Conservation (phyloP, 2,797 vertebrate genomes). For the Microcaecilia unicolor region DNA sequence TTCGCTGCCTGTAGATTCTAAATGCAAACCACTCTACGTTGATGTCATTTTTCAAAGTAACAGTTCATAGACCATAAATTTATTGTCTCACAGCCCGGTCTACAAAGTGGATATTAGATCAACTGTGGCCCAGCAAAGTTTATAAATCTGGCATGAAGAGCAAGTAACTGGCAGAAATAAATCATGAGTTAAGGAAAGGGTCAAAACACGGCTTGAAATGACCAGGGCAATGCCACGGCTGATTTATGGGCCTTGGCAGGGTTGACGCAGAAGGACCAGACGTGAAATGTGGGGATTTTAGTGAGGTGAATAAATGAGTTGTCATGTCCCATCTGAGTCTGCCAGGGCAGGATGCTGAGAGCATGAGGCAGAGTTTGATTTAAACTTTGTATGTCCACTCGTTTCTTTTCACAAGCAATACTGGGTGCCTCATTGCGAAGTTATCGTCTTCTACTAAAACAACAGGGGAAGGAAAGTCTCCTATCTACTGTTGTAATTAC, state of each 20-base stretch:
- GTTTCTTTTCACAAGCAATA: no score
- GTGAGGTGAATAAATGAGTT: constrained; percentile 23
- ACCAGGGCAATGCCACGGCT: constrained; percentile 29
- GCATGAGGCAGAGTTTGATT: not conserved
- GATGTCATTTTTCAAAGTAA: constrained; percentile 64
- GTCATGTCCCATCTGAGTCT: constrained; percentile 4
- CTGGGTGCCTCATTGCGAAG: no score
- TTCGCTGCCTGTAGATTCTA: constrained; percentile 38
- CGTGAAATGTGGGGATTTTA: constrained; percentile 14
- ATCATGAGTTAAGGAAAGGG: constrained; percentile 42
- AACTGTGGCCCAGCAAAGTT: constrained; percentile 39
- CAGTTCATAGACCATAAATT: constrained; percentile 58
- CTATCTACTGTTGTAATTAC: no score
- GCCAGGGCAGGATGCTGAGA: not conserved
- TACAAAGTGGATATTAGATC: constrained; percentile 39
- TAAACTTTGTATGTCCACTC: no score
- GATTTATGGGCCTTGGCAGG: constrained; percentile 34
- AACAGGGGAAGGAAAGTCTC: no score
- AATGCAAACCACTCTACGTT: constrained; percentile 55
- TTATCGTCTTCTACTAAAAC: not conserved
- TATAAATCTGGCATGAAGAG: constrained; percentile 41
- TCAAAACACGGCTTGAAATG: constrained; percentile 31
- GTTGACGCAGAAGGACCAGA: constrained; percentile 24
- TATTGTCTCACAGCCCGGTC: constrained; percentile 36
- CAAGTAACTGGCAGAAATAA: constrained; percentile 35